Evolutionary conservation across 2,888 invertebrate species (phyloP), one percentile per base, ranked within the genome.

Genomic region (Eucriotettix oculatus): DNA sequence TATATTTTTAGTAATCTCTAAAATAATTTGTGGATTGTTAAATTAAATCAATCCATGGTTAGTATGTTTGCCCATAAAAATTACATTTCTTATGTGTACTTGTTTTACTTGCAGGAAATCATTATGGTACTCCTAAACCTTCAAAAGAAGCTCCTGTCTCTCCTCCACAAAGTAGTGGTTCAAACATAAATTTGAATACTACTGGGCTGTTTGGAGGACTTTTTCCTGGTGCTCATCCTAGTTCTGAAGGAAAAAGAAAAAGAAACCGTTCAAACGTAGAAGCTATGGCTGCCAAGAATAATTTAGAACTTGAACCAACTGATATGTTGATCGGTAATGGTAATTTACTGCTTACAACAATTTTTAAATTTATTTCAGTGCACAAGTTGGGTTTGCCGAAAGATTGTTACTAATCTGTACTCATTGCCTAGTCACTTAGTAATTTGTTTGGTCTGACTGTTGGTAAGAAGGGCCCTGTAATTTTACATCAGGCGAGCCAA

Each of bases 51-150:
- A 12, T 29, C 7, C 29, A 29, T 2, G 7, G 7, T 7, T 29
- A 29, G 3, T 29, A 29, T 5, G 29, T 29, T 29, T 29, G 7
- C 7, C 29, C 29, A 7, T 29, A 29, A 29, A 29, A 29, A 29
- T 29, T 29, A 7, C 29, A 29, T 29, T 29, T 7, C 7, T 29
- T 29, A 29, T 29, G 29, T 5, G 2, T 7, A 29, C 29, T 29
- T 29, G n/a, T 52, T 52, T 54, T 61, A 43, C 62, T 61, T 65
- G 11, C 66, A 79, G 80, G 79, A 52, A 79, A 80, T 69, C 78
- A 78, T 69, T 81, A 81, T 73, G 81, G 81, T 44, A 81, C 80
- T 10, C 80, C 80, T 1, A 79, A 77, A 66, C 81, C 80, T 42
- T 72, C 71, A 10, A 68, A 70, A 42, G 71, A 73, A 61, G 69